Evolutionary conservation across 2,797 vertebrate genomes (phyloP).

Genomic region (Pseudochromis fuscus): DNA sequence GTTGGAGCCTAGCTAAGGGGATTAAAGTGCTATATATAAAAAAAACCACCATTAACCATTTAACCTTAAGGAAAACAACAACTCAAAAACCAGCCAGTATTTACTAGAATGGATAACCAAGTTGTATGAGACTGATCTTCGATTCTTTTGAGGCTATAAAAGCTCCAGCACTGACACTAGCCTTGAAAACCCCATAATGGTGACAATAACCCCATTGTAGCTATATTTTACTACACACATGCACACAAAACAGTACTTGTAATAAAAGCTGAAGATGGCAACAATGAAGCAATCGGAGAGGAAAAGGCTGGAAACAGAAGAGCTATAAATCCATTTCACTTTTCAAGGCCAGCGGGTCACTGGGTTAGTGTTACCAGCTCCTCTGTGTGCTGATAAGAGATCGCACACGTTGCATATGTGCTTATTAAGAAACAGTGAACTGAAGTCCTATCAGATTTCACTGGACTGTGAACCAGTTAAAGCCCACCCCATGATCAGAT

Average conservation of each 20-base stretch:
- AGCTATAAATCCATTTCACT: slow-evolving; percentile 78
- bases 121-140: not conserved
- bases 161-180: not conserved
- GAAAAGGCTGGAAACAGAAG: slow-evolving; percentile 47
- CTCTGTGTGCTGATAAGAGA: slow-evolving; percentile 64
- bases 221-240: slow-evolving; percentile 4
- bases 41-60: too few relatives aligned
- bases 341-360: slow-evolving; percentile 74
- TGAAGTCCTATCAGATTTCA: slow-evolving; percentile 58
- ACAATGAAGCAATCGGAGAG: slow-evolving; percentile 38
- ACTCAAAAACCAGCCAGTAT: too few relatives aligned
- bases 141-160: not conserved
- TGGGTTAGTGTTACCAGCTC: slow-evolving; percentile 66
- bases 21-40: too few relatives aligned
- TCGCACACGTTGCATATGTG: not conserved
- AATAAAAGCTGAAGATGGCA: slow-evolving; percentile 32
- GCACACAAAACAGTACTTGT: slow-evolving; percentile 6
- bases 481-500: slow-evolving; percentile 26
- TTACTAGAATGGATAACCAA: too few relatives aligned
- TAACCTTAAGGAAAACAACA: too few relatives aligned
- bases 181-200: slow-evolving; percentile 22
- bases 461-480: slow-evolving; percentile 59
- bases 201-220: not conserved
- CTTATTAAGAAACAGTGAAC: slow-evolving; percentile 33
- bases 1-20: too few relatives aligned